These are phyloP conservation scores for Phodopus roborovskii DNA, from an alignment of 2,113 vertebrate genomes.

Conservation along the genomic window DNA sequence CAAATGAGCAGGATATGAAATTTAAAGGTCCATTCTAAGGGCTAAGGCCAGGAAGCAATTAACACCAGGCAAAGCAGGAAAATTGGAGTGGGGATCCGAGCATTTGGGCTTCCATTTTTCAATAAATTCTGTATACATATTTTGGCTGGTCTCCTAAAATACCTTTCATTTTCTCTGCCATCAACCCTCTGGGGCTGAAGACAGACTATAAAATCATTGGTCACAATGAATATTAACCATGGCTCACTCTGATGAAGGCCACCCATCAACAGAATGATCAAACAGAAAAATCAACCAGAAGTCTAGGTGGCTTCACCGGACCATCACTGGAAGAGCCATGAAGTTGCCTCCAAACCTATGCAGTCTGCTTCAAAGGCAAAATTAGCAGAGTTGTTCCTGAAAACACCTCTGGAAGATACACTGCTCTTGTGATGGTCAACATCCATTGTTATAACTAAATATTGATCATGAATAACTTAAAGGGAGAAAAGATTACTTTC, in stretches of 20 bases:
- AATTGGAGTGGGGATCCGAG: constrained; percentile 67
- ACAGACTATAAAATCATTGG: constrained; percentile 61
- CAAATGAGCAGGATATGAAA: constrained; percentile 60
- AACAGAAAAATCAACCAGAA: constrained; percentile 68
- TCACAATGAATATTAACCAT: constrained; percentile 60
- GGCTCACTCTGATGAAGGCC: constrained; percentile 51
- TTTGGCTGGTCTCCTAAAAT: constrained; percentile 63
- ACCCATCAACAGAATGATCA: constrained; percentile 62
- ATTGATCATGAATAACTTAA: neutral
- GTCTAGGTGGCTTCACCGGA: neutral
- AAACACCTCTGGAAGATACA: neutral
- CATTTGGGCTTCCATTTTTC: constrained; percentile 69
- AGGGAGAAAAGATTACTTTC: neutral
- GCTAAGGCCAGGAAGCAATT: constrained; percentile 74
- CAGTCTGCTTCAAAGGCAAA: neutral
- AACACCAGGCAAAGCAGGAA: constrained; percentile 69
- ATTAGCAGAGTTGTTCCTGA: neutral
- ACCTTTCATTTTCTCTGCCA: constrained; percentile 69
- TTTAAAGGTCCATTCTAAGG: constrained; percentile 58
- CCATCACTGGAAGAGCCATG: neutral
- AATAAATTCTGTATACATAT: constrained; percentile 48
- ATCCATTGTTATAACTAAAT: neutral
- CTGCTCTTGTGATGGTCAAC: neutral
- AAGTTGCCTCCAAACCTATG: neutral
- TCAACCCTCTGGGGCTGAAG: constrained; percentile 7